Evolutionary conservation across 2,888 invertebrate genomes (phyloP), one percentile per base, ranked within the genome.

Genomic region (Malthinus flaveolus): DNA sequence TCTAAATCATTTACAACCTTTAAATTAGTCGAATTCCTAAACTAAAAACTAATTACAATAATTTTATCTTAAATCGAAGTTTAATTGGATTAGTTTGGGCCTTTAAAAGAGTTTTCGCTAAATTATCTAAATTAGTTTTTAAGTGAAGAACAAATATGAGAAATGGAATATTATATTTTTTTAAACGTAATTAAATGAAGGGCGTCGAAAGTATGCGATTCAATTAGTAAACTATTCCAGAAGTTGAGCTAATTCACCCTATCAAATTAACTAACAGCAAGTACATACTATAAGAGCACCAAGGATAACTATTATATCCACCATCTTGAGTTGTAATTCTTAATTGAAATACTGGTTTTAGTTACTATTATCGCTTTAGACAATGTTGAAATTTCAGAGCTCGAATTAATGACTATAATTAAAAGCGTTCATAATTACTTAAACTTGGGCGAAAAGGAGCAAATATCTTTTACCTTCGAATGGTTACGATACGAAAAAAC

Each of bases 191-290:
- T 52, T 52, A 52, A 52, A 52, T 52, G 45, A 52, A 52, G 52
- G 52, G 45, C 46, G 45, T 45, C 46, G 32, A 36, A 52, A 52
- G 52, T 46, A 52, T 46, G 52, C 45, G 45, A 42, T 52, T 52
- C 52, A 52, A 52, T 52, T 52, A 45, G 45, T 31, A 45, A 52
- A 52, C 52, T 52, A 52, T 52, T 52, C 23, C 52, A 52, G 52
- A 52, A 52, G 45, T 52, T 44, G 23, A 52, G 34, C 52, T 45
- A 52, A 52, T 52, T 52, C 45, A 35, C 52, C 45, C 45, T 36
- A 44, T 51, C 46, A 15, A 45, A 35, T 52, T 45, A 52, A 52
- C 23, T 52, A 49, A 15, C 23, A 49, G 35, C 52, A 52, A 46
- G 33, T 42, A 51, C 42, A 39, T 31, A 42, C 34, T 23, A 51